Evolutionary conservation across 2,888 invertebrate species (phyloP).

Genomic region (Seira musarum): DNA sequence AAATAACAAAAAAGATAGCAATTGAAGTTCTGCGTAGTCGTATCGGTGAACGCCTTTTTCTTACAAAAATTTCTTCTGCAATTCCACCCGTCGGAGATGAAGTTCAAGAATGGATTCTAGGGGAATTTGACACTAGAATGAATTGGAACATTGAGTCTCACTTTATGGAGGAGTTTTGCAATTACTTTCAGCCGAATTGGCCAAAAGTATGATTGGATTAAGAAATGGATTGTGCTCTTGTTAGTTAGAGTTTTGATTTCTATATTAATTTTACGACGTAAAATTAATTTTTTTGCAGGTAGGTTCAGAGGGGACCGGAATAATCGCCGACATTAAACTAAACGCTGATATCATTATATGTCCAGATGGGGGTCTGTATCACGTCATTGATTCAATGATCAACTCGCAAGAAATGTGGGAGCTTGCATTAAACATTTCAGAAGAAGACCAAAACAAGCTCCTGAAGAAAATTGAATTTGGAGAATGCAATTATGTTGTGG

Average conservation of each 20-base stretch:
- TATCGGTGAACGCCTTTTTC: no score
- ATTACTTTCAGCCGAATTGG: not conserved
- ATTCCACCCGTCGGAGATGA: not conserved
- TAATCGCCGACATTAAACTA: not conserved
- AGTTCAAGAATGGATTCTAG: not conserved
- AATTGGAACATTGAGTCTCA: not conserved
- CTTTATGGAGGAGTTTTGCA: slow-evolving; percentile 24
- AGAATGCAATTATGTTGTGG: not conserved
- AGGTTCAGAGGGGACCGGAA: not conserved
- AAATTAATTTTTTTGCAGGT: no score
- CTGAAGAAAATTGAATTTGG: not conserved
- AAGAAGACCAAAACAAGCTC: not conserved
- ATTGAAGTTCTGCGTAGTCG: no score
- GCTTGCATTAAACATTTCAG: not conserved
- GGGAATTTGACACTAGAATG: not conserved
- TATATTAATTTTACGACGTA: no score
- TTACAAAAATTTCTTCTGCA: no score
- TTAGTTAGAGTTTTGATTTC: no score
- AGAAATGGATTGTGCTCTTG: no score
- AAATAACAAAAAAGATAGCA: no score
- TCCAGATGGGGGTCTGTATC: not conserved
- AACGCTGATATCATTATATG: slow-evolving; percentile 14
- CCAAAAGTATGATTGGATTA: slow-evolving; percentile 20
- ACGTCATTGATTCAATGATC: not conserved
- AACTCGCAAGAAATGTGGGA: not conserved